Base-by-base conservation (phyloP, 2,888 invertebrate species). In the Nowickia ferox region DNA sequence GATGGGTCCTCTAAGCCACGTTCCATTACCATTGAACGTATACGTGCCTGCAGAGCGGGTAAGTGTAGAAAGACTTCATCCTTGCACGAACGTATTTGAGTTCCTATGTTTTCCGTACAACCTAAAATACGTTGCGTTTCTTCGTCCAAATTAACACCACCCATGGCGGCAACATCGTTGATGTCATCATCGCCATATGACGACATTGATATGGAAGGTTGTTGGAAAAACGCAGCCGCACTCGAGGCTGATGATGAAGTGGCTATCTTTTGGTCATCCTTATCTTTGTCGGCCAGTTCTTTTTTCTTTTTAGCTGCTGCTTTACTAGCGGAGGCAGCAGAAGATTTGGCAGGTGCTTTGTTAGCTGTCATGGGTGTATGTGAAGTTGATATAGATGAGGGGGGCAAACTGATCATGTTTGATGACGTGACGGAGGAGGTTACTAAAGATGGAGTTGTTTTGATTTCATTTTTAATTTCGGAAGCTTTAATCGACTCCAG, bases 81-180 rank as follows among this genome's bases (percentile, higher is more conserved):
- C 93, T 98, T 98, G 93, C 98, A 98, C 0, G 98, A 98, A 91
- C 95, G 93, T 85, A 97, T 96, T 92, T 97, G 97, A 1, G 97
- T 96, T 40, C 97, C 97, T 87, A 98, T 97, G 92, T 97, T 95
- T 90, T 98, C 97, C 2, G 97, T 97, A 17, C 97, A 96, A 15
- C 97, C 97, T 84, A 99, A 94, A 90, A 99, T 99, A 92, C 97
- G 96, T 92, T 98, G 98, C 51, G 97, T 96, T 93, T 99, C 99
- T 93, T 99, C 99, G 0, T 97, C 97, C 90, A 99, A 94, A 93
- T 99, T 99, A 77, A 99, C 99, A 71, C 99, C 99, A 87, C 99
- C 99, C 99, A 99, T 99, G 11, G 99, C 98, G 44, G 99, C 98
- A 15, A 99, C 99, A 93, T 99, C 99, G 91, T 99, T 99, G 90